Conservation (phyloP, 2,113 vertebrate species). For the Dermatemys mawii region DNA sequence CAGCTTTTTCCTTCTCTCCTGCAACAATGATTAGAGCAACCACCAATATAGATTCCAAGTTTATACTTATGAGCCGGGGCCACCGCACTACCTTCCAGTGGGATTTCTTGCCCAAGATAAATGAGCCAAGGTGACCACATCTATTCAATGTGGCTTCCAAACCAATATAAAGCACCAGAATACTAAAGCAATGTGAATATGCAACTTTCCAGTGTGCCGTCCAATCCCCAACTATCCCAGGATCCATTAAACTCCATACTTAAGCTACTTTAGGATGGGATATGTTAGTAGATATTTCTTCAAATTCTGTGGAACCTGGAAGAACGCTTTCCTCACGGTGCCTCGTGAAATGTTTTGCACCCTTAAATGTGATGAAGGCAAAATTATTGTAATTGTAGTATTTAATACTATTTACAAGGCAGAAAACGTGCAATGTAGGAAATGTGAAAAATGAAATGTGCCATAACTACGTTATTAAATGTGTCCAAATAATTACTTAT, state of each 20-base stretch:
- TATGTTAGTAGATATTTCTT: background rate
- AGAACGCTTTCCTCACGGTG: background rate
- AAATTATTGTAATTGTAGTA: background rate
- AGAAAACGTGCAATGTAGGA: background rate
- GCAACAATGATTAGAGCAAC: background rate
- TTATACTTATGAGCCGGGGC: accelerated
- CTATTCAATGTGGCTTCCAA: background rate
- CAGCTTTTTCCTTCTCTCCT: background rate
- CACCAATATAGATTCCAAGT: background rate
- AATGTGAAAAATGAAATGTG: background rate
- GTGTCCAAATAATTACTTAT: background rate
- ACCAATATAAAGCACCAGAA: background rate
- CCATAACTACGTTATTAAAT: background rate
- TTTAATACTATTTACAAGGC: background rate
- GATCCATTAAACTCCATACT: background rate
- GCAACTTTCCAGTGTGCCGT: background rate
- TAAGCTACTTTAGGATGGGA: background rate
- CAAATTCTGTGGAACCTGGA: background rate
- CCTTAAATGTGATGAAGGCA: background rate
- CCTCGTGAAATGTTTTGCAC: background rate
- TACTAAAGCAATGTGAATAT: background rate
- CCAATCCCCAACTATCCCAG: background rate
- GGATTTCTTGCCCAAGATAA: background rate
- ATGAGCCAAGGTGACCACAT: background rate
- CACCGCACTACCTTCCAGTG: background rate